Base-by-base conservation (phyloP, 2,113 vertebrate genomes). In the Capreolus pygargus region DNA sequence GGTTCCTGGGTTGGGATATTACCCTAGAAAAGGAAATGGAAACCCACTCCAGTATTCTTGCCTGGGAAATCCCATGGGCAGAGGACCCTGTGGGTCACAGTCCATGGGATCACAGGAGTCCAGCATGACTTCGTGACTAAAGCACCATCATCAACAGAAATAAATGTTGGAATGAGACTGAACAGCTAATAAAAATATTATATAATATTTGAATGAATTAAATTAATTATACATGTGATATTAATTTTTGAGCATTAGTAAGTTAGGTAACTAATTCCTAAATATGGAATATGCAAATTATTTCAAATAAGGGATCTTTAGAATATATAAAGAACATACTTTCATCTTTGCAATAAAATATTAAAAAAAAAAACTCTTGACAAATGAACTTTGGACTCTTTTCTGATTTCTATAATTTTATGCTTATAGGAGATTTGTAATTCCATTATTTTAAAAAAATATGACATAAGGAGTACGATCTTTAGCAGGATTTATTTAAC, bases 161-260 rank as follows among this genome's bases (percentile, higher is more conserved):
- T 39, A 95, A 86, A 94, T 85, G 88, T 64, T 87, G 4, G 3
- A 76, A n/a, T 47, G 21, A 93, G 30, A 76, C 3, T 14, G 0
- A 21, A 92, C 12, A 94, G 13, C 52, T 92, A 90, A 97, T 81
- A 47, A 93, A 94, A 94, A 95, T 52, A 94, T 64, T 92, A 52
- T 10, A 89, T 45, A 36, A 23, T 6, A 96, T 94, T 94, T 95
- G 91, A 89, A 95, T 89, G 36, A 13, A 64, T 97, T 82, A 84
- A 92, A 92, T 95, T 94, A 95, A 89, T 30, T 92, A 23, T 47
- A 64, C n/a, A 92, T 81, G 19, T 92, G 13, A 86, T 52, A 76
- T 87, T 57, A 91, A 10, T 90, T 12, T 67, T 86, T 94, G 30
- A 96, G 13, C 81, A 97, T 76, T 86, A 89, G 25, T 55, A 94